phyloP scores from a whole-genome alignment of 2,113 vertebrate species.

The Tragelaphus buxtoni region DNA sequence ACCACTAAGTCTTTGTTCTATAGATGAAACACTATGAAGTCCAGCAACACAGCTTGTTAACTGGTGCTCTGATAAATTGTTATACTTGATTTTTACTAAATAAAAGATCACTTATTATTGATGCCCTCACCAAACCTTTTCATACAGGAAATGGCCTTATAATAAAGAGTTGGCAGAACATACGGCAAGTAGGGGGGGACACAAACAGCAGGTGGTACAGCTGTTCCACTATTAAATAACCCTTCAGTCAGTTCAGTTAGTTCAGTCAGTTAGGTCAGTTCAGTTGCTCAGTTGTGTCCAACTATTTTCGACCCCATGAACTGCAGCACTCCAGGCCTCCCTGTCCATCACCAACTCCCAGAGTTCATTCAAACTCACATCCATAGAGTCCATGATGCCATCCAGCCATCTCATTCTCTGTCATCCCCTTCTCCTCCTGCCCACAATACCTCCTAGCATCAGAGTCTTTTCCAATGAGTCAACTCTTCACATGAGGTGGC shows the following conservation, averaged over 20 bases:
- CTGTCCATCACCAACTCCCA: too few relatives aligned
- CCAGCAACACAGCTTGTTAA: neutral
- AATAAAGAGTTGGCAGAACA: neutral
- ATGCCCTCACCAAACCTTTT: neutral
- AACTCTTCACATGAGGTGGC: too few relatives aligned
- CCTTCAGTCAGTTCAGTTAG: neutral
- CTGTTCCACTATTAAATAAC: neutral
- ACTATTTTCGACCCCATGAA: too few relatives aligned
- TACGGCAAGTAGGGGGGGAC: neutral
- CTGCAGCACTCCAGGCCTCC: too few relatives aligned
- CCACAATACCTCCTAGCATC: too few relatives aligned
- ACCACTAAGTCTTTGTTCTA: neutral
- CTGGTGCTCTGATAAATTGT: neutral
- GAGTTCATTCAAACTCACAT: too few relatives aligned
- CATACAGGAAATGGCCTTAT: neutral
- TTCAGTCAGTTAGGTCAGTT: too few relatives aligned
- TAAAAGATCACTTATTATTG: neutral
- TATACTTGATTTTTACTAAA: neutral
- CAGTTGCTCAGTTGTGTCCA: too few relatives aligned
- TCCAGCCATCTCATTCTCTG: too few relatives aligned
- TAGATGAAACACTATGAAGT: neutral
- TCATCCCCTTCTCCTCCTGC: too few relatives aligned
- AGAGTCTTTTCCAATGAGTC: too few relatives aligned
- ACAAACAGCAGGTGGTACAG: neutral
- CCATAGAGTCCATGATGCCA: too few relatives aligned